Evolutionary conservation across 2,888 invertebrate species (phyloP).

Genomic region (Ormyrus thymus): DNA sequence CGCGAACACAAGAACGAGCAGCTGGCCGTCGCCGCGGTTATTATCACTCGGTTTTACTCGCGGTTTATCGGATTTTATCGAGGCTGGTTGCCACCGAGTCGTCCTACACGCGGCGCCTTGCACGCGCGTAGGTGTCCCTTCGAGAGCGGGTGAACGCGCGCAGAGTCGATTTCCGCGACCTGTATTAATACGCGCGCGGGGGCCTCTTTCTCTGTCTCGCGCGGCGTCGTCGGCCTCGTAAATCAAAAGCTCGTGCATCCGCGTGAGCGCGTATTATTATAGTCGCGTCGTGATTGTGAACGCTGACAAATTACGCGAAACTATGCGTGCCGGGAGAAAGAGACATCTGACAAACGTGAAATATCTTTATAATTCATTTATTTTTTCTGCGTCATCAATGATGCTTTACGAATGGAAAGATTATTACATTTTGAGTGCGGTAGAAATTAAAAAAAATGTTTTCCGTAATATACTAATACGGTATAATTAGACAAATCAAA

Average conservation of each 20-base stretch:
- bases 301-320: slow-evolving; percentile 41
- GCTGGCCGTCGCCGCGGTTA: neutral
- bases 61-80: slow-evolving; percentile 29
- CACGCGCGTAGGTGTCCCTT: neutral
- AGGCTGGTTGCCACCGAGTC: neutral
- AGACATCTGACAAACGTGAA: neutral
- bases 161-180: slow-evolving; percentile 36
- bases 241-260: slow-evolving; percentile 38
- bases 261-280: slow-evolving; percentile 30
- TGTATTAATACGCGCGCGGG: slow-evolving; percentile 24
- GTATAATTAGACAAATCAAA: too few species aligned
- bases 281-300: slow-evolving; percentile 7
- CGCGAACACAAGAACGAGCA: too few species aligned
- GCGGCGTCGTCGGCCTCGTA: slow-evolving; percentile 59
- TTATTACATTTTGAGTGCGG: too few species aligned
- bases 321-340: neutral
- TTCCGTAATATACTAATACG: too few species aligned
- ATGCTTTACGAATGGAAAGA: too few species aligned
- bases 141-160: neutral
- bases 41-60: neutral
- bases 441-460: too few species aligned
- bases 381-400: too few species aligned
- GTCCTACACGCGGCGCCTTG: neutral
- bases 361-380: too few species aligned
- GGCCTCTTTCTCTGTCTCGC: slow-evolving; percentile 59